Conservation (phyloP, 2,888 invertebrate species). For the Trissolcus brochymenae region DNA sequence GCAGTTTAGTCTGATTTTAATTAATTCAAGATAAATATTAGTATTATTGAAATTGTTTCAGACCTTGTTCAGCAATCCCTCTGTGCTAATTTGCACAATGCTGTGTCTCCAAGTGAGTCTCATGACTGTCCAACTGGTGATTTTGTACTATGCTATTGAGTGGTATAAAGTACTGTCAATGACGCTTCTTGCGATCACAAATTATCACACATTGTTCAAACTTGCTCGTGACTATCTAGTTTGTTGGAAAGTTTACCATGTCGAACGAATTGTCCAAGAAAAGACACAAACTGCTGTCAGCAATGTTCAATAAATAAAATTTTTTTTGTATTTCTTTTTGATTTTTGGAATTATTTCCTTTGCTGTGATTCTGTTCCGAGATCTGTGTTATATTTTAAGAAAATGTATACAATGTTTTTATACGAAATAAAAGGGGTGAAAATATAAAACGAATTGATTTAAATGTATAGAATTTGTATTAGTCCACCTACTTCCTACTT, state of each 20-base stretch:
- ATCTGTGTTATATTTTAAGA: constrained; percentile 6
- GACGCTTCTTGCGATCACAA: constrained; percentile 90
- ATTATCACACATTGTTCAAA: constrained; percentile 94
- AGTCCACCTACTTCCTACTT: no score
- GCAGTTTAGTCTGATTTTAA: neutral
- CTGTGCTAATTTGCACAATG: constrained; percentile 84
- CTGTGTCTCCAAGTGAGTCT: constrained; percentile 84
- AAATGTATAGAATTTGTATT: no score
- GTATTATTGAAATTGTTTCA: constrained; percentile 75
- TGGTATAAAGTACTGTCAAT: constrained; percentile 96
- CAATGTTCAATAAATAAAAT: constrained; percentile 27
- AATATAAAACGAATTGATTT: no score
- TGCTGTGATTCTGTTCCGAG: constrained; percentile 1
- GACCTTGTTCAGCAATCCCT: constrained; percentile 92
- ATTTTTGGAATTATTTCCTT: neutral
- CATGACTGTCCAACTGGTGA: constrained; percentile 86
- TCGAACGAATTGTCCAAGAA: constrained; percentile 83
- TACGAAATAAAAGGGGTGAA: no score
- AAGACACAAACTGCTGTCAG: constrained; percentile 71
- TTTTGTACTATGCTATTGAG: constrained; percentile 87
- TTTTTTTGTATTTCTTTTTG: constrained; percentile 6
- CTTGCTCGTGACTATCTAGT: constrained; percentile 91
- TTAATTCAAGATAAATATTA: neutral
- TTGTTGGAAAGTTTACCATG: constrained; percentile 88
- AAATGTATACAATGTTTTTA: neutral